Conservation (phyloP, 2,888 invertebrate genomes). For the Neocrepidodera transversa region DNA sequence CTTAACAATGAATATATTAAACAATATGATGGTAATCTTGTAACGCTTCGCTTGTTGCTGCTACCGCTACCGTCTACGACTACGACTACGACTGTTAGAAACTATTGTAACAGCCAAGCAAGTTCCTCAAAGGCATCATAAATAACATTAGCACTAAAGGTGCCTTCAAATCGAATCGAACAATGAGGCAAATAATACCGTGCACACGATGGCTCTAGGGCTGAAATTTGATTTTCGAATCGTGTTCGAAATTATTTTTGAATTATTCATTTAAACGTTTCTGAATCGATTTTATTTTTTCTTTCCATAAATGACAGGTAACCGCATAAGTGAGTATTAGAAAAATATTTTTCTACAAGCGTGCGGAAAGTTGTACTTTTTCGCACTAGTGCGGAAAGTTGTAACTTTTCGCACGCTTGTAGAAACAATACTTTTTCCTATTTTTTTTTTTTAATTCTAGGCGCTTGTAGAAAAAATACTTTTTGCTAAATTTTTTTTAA, state of each 20-base stretch:
- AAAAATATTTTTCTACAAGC: too few relatives aligned
- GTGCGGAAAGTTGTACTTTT: too few relatives aligned
- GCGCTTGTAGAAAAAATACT: too few relatives aligned
- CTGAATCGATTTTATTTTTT: too few relatives aligned
- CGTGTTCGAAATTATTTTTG: conserved; percentile 12
- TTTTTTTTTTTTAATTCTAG: too few relatives aligned
- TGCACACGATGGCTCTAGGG: conserved; percentile 40
- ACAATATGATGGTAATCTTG: conserved; percentile 37
- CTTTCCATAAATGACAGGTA: too few relatives aligned
- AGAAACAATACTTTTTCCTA: too few relatives aligned
- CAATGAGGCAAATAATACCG: conserved; percentile 34
- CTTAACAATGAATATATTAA: conserved; percentile 36
- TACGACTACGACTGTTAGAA: conserved; percentile 37
- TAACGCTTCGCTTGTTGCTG: conserved; percentile 42
- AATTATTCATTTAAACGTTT: conserved; percentile 6
- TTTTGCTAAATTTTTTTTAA: too few relatives aligned
- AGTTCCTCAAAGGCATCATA: conserved; percentile 49
- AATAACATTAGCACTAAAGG: conserved; percentile 44
- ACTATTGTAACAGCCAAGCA: conserved; percentile 41
- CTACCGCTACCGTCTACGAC: conserved; percentile 44
- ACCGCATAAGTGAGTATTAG: too few relatives aligned
- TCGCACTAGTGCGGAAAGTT: too few relatives aligned
- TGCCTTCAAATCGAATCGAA: conserved; percentile 28
- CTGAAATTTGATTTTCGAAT: conserved; percentile 14
- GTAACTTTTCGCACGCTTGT: too few relatives aligned